phyloP scores from a whole-genome alignment of 2,113 vertebrate species.

The Vombatus ursinus region DNA sequence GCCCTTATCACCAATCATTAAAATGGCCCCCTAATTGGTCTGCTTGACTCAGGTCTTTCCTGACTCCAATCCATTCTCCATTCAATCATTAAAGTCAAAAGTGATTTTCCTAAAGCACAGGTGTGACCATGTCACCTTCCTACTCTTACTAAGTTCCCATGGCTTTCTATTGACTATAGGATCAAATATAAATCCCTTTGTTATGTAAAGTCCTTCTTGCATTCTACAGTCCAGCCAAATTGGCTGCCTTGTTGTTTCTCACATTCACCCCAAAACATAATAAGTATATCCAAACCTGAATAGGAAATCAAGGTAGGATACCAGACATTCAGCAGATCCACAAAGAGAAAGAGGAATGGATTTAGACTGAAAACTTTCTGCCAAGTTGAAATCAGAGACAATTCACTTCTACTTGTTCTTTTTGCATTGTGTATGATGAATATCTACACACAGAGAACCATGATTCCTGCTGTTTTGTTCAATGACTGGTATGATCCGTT shows the following conservation, averaged over 20 bases:
- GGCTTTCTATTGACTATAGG: not conserved
- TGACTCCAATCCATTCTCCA: not conserved
- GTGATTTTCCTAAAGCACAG: not conserved
- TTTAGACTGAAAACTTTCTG: not conserved
- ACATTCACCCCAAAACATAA: not conserved
- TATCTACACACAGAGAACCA: not conserved
- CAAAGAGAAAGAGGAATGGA: not conserved
- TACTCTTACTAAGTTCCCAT: not conserved
- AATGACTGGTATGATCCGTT: not conserved
- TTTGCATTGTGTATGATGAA: not conserved
- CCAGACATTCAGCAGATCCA: not conserved
- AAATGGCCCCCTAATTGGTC: not conserved
- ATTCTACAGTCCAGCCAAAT: not conserved
- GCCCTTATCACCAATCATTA: not conserved
- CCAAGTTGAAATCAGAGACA: not conserved
- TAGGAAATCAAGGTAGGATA: not conserved
- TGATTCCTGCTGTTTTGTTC: not conserved
- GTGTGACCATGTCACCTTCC: not conserved
- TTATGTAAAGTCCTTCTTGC: not conserved
- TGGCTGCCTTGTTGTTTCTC: not conserved
- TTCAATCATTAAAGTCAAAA: not conserved
- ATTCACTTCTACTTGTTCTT: not conserved
- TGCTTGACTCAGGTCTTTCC: not conserved
- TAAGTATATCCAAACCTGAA: not conserved
- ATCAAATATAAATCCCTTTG: not conserved